Evolutionary conservation across 2,888 invertebrate species (phyloP).

Genomic region (Chalcosyrphus nemorum): DNA sequence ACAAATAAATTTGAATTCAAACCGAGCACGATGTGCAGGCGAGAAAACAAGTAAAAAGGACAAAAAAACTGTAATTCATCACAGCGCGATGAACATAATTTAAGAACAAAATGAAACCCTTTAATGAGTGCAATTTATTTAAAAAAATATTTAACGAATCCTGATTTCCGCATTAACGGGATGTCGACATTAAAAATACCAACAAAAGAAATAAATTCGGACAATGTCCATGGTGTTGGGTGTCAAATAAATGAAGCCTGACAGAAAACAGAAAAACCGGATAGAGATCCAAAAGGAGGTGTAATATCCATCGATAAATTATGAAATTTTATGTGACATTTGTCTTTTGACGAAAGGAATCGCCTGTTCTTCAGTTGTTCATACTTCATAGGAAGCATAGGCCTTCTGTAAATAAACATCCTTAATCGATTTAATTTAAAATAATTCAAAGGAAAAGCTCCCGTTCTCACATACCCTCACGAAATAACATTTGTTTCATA

Average conservation of each 20-base stretch:
- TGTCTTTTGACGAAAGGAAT: too few species aligned
- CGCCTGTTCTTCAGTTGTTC: too few species aligned
- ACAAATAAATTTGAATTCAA: neutral
- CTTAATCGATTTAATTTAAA: neutral
- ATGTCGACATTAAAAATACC: constrained; percentile 32
- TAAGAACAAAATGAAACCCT: constrained; percentile 22
- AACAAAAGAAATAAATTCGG: neutral
- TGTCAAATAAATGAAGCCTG: neutral
- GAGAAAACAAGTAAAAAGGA: neutral
- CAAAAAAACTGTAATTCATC: constrained; percentile 18
- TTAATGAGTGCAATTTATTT: constrained; percentile 37
- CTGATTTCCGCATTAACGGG: constrained; percentile 11
- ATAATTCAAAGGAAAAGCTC: neutral
- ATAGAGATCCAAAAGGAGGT: neutral
- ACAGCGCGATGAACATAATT: constrained; percentile 47
- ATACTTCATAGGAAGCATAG: too few species aligned
- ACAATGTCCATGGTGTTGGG: neutral
- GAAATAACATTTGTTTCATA: neutral
- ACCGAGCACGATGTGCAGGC: neutral
- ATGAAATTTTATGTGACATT: too few species aligned
- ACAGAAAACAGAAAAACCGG: neutral
- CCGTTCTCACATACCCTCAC: neutral
- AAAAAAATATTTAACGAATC: constrained; percentile 31
- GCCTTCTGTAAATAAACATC: neutral
- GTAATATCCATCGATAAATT: neutral